A percentile compares a stretch with the other conserved stretches of the same genome.
These are phyloP conservation scores for Thelaira solivaga DNA, from an alignment of 2,888 invertebrate species.

Conservation along the genomic window DNA sequence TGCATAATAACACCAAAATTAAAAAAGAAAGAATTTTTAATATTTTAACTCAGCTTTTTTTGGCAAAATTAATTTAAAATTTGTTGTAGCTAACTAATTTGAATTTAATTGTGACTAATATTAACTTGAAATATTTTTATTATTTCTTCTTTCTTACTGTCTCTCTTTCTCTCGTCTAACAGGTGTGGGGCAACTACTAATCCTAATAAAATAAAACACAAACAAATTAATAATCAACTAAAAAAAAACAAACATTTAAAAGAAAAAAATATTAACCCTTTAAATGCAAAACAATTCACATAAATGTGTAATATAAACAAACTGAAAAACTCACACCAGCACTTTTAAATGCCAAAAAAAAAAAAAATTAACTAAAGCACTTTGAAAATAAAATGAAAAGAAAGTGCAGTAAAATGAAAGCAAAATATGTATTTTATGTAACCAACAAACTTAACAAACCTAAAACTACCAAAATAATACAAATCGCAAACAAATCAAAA, in stretches of 20 bases:
- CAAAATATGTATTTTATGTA: no score
- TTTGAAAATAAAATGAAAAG: constrained; percentile 49
- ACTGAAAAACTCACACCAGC: constrained; percentile 15
- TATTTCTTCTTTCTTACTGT: constrained; percentile 58
- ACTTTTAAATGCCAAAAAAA: constrained; percentile 27
- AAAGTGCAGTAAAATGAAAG: neutral
- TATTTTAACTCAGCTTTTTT: constrained; percentile 32
- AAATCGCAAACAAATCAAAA: constrained; percentile 30
- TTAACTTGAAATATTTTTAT: constrained; percentile 65
- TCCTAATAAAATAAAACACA: constrained; percentile 69
- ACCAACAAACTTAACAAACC: neutral
- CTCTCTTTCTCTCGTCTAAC: constrained; percentile 70
- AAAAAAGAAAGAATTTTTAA: neutral
- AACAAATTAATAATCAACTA: constrained; percentile 43
- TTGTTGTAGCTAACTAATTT: constrained; percentile 58
- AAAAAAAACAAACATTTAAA: constrained; percentile 49
- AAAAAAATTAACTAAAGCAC: constrained; percentile 52
- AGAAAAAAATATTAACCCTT: constrained; percentile 45
- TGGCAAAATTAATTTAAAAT: constrained; percentile 25
- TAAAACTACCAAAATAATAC: constrained; percentile 5
- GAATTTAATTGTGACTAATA: constrained; percentile 67
- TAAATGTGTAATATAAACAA: neutral
- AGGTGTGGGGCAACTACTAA: constrained; percentile 77
- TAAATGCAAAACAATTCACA: constrained; percentile 56
- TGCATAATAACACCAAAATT: no score